Conservation (phyloP, 2,113 vertebrate genomes). For the Mormyrus lacerda region DNA sequence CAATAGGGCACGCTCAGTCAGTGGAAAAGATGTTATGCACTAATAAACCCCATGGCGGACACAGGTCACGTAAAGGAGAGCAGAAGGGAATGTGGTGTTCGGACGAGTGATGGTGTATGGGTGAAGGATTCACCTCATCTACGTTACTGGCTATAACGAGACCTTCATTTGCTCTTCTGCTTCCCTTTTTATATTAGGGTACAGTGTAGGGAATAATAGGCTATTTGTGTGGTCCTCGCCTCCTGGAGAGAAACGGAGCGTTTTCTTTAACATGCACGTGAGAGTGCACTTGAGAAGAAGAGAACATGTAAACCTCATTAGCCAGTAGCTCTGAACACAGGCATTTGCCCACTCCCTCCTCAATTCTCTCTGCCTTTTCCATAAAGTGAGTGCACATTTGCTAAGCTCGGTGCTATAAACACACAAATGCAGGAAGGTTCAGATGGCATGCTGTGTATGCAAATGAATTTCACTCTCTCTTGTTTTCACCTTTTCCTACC, state of each 20-base stretch:
- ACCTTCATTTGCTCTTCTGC: slow-evolving; percentile 55
- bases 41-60: slow-evolving; percentile 93
- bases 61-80: slow-evolving; percentile 76
- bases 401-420: slow-evolving; percentile 76
- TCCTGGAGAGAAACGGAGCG: slow-evolving; percentile 66
- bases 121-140: slow-evolving; percentile 81
- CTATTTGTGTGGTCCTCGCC: slow-evolving; percentile 76
- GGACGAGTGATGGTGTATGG: slow-evolving; percentile 45
- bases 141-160: slow-evolving; percentile 98
- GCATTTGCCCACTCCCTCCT: slow-evolving; percentile 61
- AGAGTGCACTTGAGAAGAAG: slow-evolving; percentile 64
- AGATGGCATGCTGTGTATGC: slow-evolving; percentile 87
- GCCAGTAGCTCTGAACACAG: slow-evolving; percentile 49
- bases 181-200: slow-evolving; percentile 44
- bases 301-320: slow-evolving; percentile 54
- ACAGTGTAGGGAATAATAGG: slow-evolving; percentile 61
- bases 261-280: slow-evolving; percentile 81
- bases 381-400: slow-evolving; percentile 83
- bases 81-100: slow-evolving; percentile 30
- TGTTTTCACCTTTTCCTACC: slow-evolving; percentile 72
- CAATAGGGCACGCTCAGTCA: slow-evolving; percentile 97
- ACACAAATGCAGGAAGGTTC: slow-evolving; percentile 86
- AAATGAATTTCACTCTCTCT: slow-evolving; percentile 79
- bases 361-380: slow-evolving; percentile 11
- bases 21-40: slow-evolving; percentile 98